Conservation (phyloP, 2,113 vertebrate species). For the Halcyon malimbica region DNA sequence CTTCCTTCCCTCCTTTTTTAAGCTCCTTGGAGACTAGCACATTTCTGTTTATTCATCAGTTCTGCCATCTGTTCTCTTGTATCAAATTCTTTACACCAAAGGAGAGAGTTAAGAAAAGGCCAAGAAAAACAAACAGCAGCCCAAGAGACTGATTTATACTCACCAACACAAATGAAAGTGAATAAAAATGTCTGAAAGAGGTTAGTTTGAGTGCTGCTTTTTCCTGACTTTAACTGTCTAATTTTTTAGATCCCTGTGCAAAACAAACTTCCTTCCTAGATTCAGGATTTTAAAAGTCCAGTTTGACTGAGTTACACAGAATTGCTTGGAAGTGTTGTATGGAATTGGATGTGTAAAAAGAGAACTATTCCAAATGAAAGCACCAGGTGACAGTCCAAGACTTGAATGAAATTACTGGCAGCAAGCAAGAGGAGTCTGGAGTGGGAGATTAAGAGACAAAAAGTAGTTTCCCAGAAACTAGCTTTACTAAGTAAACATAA, state of each 20-base stretch:
- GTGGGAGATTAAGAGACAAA: neutral
- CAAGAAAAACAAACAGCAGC: conserved; percentile 46
- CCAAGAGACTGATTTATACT: conserved; percentile 20
- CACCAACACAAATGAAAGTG: conserved; percentile 17
- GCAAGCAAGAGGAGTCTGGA: neutral
- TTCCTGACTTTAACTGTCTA: neutral
- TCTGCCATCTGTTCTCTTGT: conserved; percentile 8
- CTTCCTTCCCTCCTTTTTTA: conserved; percentile 53
- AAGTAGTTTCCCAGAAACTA: neutral
- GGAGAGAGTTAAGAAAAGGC: conserved; percentile 32
- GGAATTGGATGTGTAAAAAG: neutral
- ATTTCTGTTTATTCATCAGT: conserved; percentile 46
- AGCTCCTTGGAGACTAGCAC: neutral
- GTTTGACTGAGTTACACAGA: neutral
- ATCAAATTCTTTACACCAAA: conserved; percentile 21
- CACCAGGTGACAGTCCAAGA: neutral
- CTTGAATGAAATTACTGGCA: neutral
- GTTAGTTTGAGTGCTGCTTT: neutral
- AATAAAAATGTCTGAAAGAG: conserved; percentile 21
- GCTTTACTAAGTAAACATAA: neutral
- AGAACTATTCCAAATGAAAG: neutral
- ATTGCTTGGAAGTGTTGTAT: neutral
- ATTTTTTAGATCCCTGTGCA: neutral
- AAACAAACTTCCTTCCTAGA: neutral
- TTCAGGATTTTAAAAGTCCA: neutral